Evolutionary conservation across 2,888 invertebrate species (phyloP).

Genomic region (Alitta virens): DNA sequence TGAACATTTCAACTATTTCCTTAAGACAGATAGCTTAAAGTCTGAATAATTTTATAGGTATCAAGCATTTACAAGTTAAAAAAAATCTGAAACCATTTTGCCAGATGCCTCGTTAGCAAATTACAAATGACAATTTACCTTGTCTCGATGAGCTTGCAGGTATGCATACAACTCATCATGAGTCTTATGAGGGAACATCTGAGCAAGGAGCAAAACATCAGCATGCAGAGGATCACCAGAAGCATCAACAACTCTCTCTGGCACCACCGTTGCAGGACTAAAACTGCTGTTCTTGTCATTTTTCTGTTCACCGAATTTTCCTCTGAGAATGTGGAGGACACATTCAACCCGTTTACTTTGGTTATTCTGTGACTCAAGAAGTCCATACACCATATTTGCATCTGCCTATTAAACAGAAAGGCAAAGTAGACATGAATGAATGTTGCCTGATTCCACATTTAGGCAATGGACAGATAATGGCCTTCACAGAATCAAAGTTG

Average conservation of each 20-base stretch:
- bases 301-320: neutral
- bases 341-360: neutral
- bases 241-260: neutral
- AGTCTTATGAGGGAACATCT: slow-evolving; percentile 43
- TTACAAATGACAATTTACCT: too few relatives aligned
- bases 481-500: too few relatives aligned
- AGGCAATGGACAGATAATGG: too few relatives aligned
- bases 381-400: neutral
- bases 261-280: neutral
- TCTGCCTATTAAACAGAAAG: too few relatives aligned
- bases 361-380: neutral
- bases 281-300: neutral
- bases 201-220: slow-evolving; percentile 40
- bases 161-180: slow-evolving; percentile 49
- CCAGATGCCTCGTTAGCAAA: too few relatives aligned
- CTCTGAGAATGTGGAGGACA: neutral
- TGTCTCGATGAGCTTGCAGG: slow-evolving; percentile 45
- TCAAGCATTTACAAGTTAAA: too few relatives aligned
- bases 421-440: too few relatives aligned
- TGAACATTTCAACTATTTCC: too few relatives aligned
- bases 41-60: too few relatives aligned
- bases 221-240: slow-evolving; percentile 40
- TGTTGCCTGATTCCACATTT: too few relatives aligned
- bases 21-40: too few relatives aligned
- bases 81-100: too few relatives aligned